Evolutionary conservation across 2,113 vertebrate genomes (phyloP).

Genomic region (Lamprologus tigripictilis): DNA sequence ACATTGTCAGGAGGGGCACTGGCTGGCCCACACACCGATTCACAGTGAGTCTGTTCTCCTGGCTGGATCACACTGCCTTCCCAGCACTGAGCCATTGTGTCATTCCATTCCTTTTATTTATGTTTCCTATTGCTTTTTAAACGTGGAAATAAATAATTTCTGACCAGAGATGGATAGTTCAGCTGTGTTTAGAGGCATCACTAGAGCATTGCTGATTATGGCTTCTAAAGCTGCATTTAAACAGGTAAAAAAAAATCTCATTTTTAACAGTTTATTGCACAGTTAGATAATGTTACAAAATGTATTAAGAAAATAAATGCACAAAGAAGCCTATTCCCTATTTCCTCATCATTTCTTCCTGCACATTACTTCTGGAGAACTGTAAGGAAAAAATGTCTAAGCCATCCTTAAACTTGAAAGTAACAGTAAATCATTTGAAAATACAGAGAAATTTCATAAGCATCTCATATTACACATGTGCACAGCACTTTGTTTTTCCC

Average conservation of each 20-base stretch:
- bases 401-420: background rate
- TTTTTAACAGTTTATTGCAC: background rate
- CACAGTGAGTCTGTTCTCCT: slow-evolving; percentile 19
- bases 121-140: slow-evolving; percentile 39
- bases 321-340: background rate
- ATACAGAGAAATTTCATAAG: background rate
- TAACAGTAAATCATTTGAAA: slow-evolving; percentile 10
- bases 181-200: slow-evolving; percentile 44
- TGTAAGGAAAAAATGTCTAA: background rate
- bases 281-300: background rate
- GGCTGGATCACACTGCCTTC: slow-evolving; percentile 49
- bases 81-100: slow-evolving; percentile 51
- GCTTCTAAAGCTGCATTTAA: slow-evolving; percentile 16
- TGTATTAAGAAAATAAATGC: background rate
- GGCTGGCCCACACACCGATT: slow-evolving; percentile 47
- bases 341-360: background rate
- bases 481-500: slow-evolving; percentile 16
- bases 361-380: background rate
- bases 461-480: background rate
- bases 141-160: slow-evolving; percentile 58
- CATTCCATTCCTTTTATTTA: slow-evolving; percentile 45
- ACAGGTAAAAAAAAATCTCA: background rate
- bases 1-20: slow-evolving; percentile 31
- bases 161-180: slow-evolving; percentile 11
- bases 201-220: slow-evolving; percentile 38